Evolutionary conservation across 2,797 vertebrate genomes (phyloP).

Genomic region (Sebastes nivosus): DNA sequence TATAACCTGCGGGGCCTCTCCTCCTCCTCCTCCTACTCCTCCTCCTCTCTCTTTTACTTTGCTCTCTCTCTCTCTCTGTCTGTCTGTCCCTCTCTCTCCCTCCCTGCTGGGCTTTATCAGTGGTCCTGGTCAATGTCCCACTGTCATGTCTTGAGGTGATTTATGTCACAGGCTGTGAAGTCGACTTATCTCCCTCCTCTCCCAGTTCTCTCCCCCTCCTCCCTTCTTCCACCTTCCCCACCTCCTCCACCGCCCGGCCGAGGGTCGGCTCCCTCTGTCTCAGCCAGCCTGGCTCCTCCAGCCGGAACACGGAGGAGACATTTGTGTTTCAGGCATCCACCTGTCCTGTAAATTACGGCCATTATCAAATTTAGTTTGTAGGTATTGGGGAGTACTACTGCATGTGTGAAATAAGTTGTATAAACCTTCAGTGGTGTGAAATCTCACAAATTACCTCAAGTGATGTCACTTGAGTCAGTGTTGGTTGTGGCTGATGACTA

Average conservation of each 20-base stretch:
- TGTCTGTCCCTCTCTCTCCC: slow-evolving; percentile 36
- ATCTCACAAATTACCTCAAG: background rate
- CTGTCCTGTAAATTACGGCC: slow-evolving; percentile 27
- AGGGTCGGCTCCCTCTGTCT: slow-evolving; percentile 76
- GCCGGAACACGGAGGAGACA: slow-evolving; percentile 46
- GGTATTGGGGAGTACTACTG: background rate
- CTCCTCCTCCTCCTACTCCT: slow-evolving; percentile 55
- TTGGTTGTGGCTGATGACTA: background rate
- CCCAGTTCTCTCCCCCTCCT: slow-evolving; percentile 35
- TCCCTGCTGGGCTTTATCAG: slow-evolving; percentile 86
- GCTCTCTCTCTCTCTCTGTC: slow-evolving; percentile 15
- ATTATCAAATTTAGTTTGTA: background rate
- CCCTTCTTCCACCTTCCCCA: slow-evolving; percentile 1
- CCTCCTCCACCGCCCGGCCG: slow-evolving; percentile 41
- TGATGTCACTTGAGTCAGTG: background rate
- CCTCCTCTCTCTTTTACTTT: slow-evolving; percentile 33
- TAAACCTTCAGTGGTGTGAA: background rate
- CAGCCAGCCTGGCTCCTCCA: slow-evolving; percentile 88
- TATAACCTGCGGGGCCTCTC: slow-evolving; percentile 75
- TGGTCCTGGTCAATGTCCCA: slow-evolving; percentile 91
- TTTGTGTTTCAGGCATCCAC: slow-evolving; percentile 17
- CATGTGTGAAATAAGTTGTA: background rate
- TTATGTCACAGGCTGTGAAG: slow-evolving; percentile 90
- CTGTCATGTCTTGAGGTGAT: slow-evolving; percentile 92
- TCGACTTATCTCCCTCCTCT: slow-evolving; percentile 89